Conservation (phyloP, 2,113 vertebrate species). For the Labeo catla region DNA sequence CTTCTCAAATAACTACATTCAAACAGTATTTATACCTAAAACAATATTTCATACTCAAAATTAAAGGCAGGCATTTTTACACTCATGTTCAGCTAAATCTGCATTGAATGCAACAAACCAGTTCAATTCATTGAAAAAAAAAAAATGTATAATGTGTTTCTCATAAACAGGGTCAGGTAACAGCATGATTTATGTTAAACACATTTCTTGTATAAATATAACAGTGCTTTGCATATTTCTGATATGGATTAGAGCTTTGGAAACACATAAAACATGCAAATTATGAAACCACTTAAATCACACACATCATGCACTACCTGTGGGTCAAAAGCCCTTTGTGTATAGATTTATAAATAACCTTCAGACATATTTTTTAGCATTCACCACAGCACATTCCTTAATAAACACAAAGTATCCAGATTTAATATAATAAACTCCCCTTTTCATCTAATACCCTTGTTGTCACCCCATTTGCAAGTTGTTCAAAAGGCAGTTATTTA, state of each 20-base stretch:
- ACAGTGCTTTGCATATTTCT: constrained; percentile 6
- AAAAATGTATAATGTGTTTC: background rate
- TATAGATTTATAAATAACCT: background rate
- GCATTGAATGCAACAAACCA: background rate
- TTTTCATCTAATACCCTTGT: background rate
- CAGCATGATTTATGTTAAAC: background rate
- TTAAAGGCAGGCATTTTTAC: background rate
- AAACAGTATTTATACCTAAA: background rate
- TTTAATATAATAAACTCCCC: background rate
- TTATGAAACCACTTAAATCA: background rate
- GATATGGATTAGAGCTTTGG: background rate
- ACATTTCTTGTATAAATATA: constrained; percentile 2
- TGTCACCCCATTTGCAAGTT: background rate
- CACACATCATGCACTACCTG: constrained; percentile 2
- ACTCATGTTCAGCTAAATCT: background rate
- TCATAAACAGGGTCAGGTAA: background rate
- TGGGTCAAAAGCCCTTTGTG: background rate
- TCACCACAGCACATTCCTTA: constrained; percentile 7
- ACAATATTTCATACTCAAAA: background rate
- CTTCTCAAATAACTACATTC: background rate
- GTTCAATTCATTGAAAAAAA: background rate
- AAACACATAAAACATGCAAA: background rate
- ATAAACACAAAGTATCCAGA: background rate
- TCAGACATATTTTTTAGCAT: constrained; percentile 13
- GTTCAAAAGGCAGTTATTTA: background rate